Conservation (phyloP, 2,113 vertebrate genomes). For the Elephantulus edwardii region DNA sequence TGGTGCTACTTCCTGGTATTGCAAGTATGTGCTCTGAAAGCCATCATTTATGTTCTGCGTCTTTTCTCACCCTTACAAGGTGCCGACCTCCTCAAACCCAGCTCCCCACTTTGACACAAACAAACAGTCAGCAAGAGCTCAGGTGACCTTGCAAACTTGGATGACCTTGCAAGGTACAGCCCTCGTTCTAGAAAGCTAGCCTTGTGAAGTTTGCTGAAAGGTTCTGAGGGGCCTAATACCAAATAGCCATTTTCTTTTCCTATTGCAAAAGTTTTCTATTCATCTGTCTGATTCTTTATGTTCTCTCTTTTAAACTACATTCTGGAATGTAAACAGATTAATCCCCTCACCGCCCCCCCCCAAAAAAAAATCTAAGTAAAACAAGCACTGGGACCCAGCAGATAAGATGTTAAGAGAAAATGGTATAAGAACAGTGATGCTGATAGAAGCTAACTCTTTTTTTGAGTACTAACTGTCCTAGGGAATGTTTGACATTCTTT, state of each 20-base stretch:
- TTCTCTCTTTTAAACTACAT: too few relatives aligned
- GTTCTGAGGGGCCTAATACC: not conserved
- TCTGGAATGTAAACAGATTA: too few relatives aligned
- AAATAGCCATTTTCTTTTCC: conserved; percentile 32
- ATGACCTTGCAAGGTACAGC: not conserved
- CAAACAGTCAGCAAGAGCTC: not conserved
- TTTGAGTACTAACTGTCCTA: not conserved
- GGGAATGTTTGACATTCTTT: not conserved
- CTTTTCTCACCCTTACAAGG: not conserved
- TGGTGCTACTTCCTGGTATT: not conserved
- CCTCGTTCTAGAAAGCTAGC: not conserved
- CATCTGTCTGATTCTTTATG: too few relatives aligned
- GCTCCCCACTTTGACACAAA: not conserved
- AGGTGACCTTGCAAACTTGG: not conserved
- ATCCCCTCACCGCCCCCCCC: too few relatives aligned
- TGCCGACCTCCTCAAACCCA: not conserved
- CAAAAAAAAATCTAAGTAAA: too few relatives aligned
- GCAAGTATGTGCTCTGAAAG: conserved; percentile 20
- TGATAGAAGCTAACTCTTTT: not conserved
- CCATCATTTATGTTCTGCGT: not conserved
- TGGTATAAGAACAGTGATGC: not conserved
- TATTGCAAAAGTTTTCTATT: too few relatives aligned
- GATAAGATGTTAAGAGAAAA: not conserved
- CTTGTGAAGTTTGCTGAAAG: not conserved
- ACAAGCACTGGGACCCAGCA: not conserved